Evolutionary conservation across 92 coral and sea anemone genomes (phyloP).

Genomic region (Montipora capitata): DNA sequence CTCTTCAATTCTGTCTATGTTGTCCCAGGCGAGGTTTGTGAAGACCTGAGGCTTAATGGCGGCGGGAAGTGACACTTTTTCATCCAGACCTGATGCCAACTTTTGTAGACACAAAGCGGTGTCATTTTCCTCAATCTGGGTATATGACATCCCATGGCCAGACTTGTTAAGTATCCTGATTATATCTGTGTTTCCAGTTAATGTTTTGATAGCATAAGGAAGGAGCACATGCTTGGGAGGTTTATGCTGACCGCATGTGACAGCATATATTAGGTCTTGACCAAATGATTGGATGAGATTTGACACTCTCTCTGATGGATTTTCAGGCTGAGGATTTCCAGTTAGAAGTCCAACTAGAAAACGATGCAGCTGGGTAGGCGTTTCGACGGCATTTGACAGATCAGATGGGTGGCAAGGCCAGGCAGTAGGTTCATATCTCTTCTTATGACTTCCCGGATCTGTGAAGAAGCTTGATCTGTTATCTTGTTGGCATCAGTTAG

Average conservation of each 20-base stretch:
- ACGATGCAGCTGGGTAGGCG: conserved; percentile 40
- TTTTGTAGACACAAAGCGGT: conserved; percentile 52
- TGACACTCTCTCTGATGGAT: conserved; percentile 26
- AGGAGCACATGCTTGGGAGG: conserved; percentile 14
- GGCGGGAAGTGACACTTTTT: conserved; percentile 2
- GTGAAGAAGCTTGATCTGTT: conserved; percentile 35
- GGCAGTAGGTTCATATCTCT: conserved; percentile 11
- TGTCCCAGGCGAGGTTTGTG: conserved; percentile 4
- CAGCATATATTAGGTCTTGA: conserved; percentile 14
- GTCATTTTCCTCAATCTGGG: conserved; percentile 47
- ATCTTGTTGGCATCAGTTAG: conserved; percentile 7
- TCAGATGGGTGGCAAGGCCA: conserved; percentile 58
- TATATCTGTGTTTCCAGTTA: conserved; percentile 38
- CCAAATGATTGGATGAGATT: conserved; percentile 14
- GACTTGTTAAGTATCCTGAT: conserved; percentile 21
- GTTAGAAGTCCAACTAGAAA: conserved; percentile 33
- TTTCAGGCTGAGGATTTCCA: conserved; percentile 16
- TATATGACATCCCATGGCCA: conserved; percentile 43
- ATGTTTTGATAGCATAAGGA: conserved; percentile 20
- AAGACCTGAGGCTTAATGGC: neutral
- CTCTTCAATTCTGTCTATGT: neutral
- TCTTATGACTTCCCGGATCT: conserved; percentile 52
- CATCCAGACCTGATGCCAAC: conserved; percentile 10
- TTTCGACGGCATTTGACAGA: conserved; percentile 19
- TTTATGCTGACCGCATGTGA: conserved; percentile 6